Conservation (phyloP, 1,140 invertebrate genomes). For the Drosophila nigromelanica region DNA sequence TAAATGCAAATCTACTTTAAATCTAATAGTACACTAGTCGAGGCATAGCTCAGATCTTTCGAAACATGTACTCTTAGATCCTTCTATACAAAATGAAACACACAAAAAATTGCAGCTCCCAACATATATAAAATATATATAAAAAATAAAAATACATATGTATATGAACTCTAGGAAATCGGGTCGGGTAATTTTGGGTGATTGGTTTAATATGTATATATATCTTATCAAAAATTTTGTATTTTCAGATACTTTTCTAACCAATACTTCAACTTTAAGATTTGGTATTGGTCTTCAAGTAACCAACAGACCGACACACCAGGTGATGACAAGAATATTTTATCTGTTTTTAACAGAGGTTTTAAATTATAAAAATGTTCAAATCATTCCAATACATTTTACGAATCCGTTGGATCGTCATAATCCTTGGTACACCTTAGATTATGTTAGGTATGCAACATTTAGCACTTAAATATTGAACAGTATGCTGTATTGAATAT, state of each 20-base stretch:
- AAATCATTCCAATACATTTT: conserved; percentile 81
- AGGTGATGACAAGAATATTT: conserved; percentile 87
- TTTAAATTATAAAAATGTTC: conserved; percentile 87
- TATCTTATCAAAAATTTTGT: too few species aligned
- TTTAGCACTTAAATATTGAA: not conserved
- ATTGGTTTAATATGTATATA: too few species aligned
- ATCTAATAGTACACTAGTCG: too few species aligned
- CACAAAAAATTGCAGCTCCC: too few species aligned
- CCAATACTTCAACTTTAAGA: not conserved
- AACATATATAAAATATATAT: too few species aligned
- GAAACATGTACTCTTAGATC: too few species aligned
- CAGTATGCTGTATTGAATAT: not conserved
- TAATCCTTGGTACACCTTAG: conserved; percentile 31
- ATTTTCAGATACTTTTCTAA: not conserved
- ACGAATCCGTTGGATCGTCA: not conserved
- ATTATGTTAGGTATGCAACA: conserved; percentile 46
- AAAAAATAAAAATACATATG: too few species aligned
- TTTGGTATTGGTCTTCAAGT: conserved; percentile 84
- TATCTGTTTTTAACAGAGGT: conserved; percentile 87
- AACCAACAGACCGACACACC: conserved; percentile 86
- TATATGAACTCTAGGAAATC: too few species aligned
- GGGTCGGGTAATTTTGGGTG: too few species aligned
- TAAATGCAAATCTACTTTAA: too few species aligned
- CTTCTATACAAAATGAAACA: too few species aligned
- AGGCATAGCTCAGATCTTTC: too few species aligned